Conservation (phyloP, 2,113 vertebrate species). For the Trogon surrucura region DNA sequence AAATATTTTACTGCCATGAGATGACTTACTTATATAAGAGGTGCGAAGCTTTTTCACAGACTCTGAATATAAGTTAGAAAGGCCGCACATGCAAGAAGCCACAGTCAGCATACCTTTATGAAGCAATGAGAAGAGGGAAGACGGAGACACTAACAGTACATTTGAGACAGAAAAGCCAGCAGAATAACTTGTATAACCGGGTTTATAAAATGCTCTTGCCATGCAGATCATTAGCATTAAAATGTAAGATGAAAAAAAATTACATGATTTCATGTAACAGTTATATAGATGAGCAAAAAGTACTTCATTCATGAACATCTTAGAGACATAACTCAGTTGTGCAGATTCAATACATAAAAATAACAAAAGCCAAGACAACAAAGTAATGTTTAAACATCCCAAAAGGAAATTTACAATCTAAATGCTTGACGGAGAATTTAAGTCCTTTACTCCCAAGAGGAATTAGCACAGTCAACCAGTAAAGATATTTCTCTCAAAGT, state of each 20-base stretch:
- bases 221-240: slow-evolving; percentile 9
- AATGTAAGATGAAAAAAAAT: not conserved
- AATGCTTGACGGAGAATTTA: not conserved
- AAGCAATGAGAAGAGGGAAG: slow-evolving; percentile 82
- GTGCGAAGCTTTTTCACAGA: slow-evolving; percentile 91
- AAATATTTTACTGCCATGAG: slow-evolving; percentile 47
- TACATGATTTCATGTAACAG: not conserved
- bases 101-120: slow-evolving; percentile 85
- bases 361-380: not conserved
- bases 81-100: slow-evolving; percentile 84
- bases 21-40: slow-evolving; percentile 92
- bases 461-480: not conserved
- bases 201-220: slow-evolving; percentile 27
- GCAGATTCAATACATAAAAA: not conserved
- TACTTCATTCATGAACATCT: not conserved
- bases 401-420: not conserved
- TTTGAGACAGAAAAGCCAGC: slow-evolving; percentile 65
- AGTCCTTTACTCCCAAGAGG: not conserved
- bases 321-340: not conserved
- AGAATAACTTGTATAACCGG: slow-evolving; percentile 5
- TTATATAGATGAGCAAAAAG: not conserved
- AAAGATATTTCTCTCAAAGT: not conserved
- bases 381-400: not conserved
- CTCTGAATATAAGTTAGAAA: slow-evolving; percentile 84
- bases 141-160: slow-evolving; percentile 75